Base-by-base conservation (phyloP, 2,113 vertebrate species). In the Cyprinodon brontotheroides region DNA sequence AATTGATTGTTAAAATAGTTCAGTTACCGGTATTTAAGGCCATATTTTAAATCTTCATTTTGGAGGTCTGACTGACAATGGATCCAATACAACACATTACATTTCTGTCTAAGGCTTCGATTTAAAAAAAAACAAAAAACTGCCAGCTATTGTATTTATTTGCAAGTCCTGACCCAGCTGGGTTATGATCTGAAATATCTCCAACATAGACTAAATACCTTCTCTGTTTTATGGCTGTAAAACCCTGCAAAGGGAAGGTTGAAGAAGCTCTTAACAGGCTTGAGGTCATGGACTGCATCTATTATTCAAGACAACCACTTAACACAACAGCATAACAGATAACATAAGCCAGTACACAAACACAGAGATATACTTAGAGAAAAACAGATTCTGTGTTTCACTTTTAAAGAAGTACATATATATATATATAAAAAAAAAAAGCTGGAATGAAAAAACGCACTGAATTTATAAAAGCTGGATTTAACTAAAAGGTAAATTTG, bases 241-340 rank as follows among this genome's bases (percentile, higher is more conserved):
- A 53, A 53, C 50, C 17, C 50, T 20, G 50, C 50, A 53, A 2
- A 53, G 17, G 17, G 50, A 53, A 53, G 50, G 15, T 14, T 9
- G 14, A 20, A n/a, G 50, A 53, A 53, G 50, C 50, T 53, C 50
- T 53, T 53, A 85, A 77, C 64, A 89, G 48, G 61, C 68, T 66
- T 67, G 65, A 67, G 66, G 67, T 53, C 3, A 6, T 50, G 12
- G 10, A 72, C 11, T 5, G 0, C 61, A 83, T 84, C 60, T 67
- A 82, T 87, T 87, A 91, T 89, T 90, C 71, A 86, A 39, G 64
- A 62, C 48, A 74, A 71, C 53, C 53, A 72, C 82, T 90, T 80
- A 86, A 82, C 75, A 66, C 48, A 71, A 66, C 77, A 72, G 65
- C 62, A 75, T 75, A 70, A 65, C 61, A 75, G 74, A 71, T 72